Base-by-base conservation (phyloP, 2,888 invertebrate genomes). In the Drosophila demipolita region DNA sequence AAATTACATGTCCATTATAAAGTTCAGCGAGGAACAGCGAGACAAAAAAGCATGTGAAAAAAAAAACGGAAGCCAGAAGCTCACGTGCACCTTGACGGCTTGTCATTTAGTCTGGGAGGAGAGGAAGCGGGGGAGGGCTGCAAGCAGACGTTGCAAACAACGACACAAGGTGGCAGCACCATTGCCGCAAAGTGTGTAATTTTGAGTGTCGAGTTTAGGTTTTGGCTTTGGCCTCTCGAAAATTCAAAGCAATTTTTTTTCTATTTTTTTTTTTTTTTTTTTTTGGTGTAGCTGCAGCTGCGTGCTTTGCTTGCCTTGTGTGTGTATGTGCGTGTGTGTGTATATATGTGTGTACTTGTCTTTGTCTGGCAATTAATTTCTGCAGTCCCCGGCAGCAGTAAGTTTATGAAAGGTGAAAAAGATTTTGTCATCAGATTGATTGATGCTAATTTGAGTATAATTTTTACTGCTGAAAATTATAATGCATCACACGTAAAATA, bases 141-240 rank as follows among this genome's bases (percentile, higher is more conserved):
- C 12, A 26, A 11, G 35, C 17, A 40, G 40, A 52, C 33, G 53
- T 61, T 29, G 29, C 5, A 38, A 57, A 68, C 62, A 73, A 59
- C 73, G 59, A 67, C 67, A 45, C 48, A 40, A 66, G 62, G 26
- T 57, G 70, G 74, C 67, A 71, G 74, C 67, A 32, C 61, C 63
- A 40, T 35, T 60, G 55, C 66, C 71, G 9, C 75, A 78, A 75
- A 83, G 73, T 86, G 86, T 76, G 83, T 81, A 81, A 83, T 83
- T 83, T 80, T 49, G 64, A 55, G 67, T 62, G 59, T 49, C 62
- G 61, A 58, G 63, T 63, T 66, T 57, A 32, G 61, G 36, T 48
- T 26, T 17, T 57, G 57, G 45, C 55, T 59, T 62, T 65, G 50
- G 61, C 29, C 45, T 29, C 23, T 69, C 20, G 55, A 40, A 49